Base-by-base conservation (phyloP, 2,888 invertebrate genomes). In the Schrankia costaestrigalis region DNA sequence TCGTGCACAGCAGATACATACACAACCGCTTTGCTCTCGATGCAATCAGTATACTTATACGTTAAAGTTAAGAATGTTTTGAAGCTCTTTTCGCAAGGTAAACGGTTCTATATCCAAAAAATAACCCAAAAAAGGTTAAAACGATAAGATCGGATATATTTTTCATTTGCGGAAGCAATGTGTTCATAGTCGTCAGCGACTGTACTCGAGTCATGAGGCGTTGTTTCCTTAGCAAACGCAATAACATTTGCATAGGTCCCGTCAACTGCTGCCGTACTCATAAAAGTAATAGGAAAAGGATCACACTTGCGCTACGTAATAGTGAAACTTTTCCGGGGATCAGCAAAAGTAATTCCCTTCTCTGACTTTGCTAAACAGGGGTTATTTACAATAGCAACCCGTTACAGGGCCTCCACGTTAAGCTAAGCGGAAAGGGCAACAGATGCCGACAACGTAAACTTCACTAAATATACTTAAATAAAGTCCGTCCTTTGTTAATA, bases 211-310 rank as follows among this genome's bases (percentile, higher is more conserved):
- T 63, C 56, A 48, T 53, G 41, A 33, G 49, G 60, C 63, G 58
- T 56, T 70, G 69, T 73, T 72, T 70, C 57, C 70, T 67, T 68
- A 66, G 67, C 66, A 64, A 69, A 66, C 70, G 75, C 72, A 74
- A 81, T 81, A 79, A 79, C 75, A 82, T 82, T 81, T 78, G 76
- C 82, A 82, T 83, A 81, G 79, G 78, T 71, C 69, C 63, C 71
- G 70, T 72, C 73, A 71, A 74, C 75, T 71, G 74, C 68, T 73
- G 73, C 69, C 65, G 65, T 67, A 64, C 74, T 72, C 74, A 72
- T 77, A 78, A 78, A 79, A 77, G 75, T 75, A 75, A 71, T 73
- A 71, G 63, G 67, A 78, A 78, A 76, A 74, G 79, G 78, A 77
- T 77, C 78, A 71, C 75, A 69, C 71, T 70, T 60, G 60, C 63